Conservation (phyloP, 2,797 vertebrate species). For the Melanotaenia boesemani region DNA sequence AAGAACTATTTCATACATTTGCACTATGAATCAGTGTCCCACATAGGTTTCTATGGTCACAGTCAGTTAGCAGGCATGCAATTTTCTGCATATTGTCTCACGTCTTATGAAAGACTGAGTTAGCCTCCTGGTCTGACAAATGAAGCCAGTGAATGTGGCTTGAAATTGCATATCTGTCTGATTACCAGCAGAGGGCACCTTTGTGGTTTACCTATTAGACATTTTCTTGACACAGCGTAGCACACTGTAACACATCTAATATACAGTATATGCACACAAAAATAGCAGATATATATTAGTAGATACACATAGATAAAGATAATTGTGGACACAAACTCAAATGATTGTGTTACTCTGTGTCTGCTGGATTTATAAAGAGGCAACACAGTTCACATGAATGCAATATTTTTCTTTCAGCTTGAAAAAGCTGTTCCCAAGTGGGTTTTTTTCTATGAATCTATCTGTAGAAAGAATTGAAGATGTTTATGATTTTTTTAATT, state of each 20-base stretch:
- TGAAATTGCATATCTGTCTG: background rate
- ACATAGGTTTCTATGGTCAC: background rate
- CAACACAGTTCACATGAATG: background rate
- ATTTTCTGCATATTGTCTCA: background rate
- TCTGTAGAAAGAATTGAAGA: background rate
- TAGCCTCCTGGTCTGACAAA: slow-evolving; percentile 1
- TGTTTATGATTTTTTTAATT: background rate
- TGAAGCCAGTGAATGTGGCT: background rate
- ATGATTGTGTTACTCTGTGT: background rate
- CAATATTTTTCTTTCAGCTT: background rate
- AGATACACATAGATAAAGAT: background rate
- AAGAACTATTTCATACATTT: background rate
- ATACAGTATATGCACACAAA: no score
- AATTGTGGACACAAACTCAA: background rate
- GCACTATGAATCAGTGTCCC: background rate
- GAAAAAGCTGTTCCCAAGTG: background rate
- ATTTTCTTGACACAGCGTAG: no score
- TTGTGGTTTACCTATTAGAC: no score
- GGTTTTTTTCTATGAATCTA: background rate
- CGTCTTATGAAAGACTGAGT: background rate
- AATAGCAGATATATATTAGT: no score
- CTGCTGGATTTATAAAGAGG: background rate
- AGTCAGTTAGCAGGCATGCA: background rate
- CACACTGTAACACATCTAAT: no score
- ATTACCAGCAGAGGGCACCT: background rate